Evolutionary conservation across 2,888 invertebrate species (phyloP), one percentile per base, ranked within the genome.

Genomic region (Bugulina stolonifera): DNA sequence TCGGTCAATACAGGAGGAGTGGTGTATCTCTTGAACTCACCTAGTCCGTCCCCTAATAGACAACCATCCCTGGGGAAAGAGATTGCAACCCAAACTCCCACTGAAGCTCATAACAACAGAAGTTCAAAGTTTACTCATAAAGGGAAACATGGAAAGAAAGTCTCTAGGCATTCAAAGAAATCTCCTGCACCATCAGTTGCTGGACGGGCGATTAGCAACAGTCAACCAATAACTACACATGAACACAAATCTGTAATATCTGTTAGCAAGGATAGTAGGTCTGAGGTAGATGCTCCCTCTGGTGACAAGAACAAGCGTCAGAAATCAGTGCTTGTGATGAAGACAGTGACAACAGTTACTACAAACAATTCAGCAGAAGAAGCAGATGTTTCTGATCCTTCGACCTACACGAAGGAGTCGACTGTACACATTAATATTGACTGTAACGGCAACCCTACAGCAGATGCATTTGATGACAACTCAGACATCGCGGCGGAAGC

Each of bases 341-440:
- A 34, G 32, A 64, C 64, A 29, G 64, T 64, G 2, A 64, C 64
- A 25, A 64, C 64, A 14, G 64, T 64, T 29, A 64, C 64, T 10
- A 27, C 64, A 34, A 64, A 22, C 14, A 10, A 22, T 64, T 22
- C n/a, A 57, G 10, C 57, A 23, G 23, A 5, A 14, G 5, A n/a
- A 5, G 32, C 25, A 14, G 32, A 14, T 32, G n/a, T 29, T 5
- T 18, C 22, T 3, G 64, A 64, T 14, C 27, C 5, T 27, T 14
- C 27, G 3, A 29, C 5, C 27, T 32, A 64, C 27, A 25, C 27
- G 32, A 27, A 14, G 14, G 64, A 64, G 10, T 64, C 64, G 18
- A 64, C 64, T 27, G 27, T 64, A 14, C 64, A 64, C 29, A 64
- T 64, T 29, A 32, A 64, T 32, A 64, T 64, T 18, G 32, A 25